Evolutionary conservation across 2,888 invertebrate species (phyloP).

Genomic region (Drosophila prolongata): DNA sequence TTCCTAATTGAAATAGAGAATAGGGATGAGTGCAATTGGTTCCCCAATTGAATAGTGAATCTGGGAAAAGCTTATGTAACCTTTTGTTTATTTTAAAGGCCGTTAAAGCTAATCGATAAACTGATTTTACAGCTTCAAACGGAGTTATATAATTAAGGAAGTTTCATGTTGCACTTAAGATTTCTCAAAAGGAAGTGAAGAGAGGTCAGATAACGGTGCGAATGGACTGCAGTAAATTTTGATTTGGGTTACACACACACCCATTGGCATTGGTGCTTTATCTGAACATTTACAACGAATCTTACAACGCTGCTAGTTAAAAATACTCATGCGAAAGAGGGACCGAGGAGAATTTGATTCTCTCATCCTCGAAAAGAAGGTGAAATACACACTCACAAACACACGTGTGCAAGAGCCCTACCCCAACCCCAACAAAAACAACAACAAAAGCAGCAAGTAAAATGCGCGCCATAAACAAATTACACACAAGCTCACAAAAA

Average conservation of each 20-base stretch:
- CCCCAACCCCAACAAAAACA: conserved; percentile 56
- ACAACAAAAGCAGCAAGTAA: conserved; percentile 35
- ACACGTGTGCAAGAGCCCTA: conserved; percentile 52
- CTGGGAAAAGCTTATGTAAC: conserved; percentile 58
- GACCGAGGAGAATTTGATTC: conserved; percentile 11
- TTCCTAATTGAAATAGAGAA: conserved; percentile 64
- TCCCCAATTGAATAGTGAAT: conserved; percentile 55
- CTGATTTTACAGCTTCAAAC: conserved; percentile 2
- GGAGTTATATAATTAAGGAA: conserved; percentile 8
- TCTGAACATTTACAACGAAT: conserved; percentile 17
- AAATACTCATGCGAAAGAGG: conserved; percentile 29
- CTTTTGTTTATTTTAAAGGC: conserved; percentile 30
- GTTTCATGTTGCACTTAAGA: conserved; percentile 8
- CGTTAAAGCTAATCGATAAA: conserved; percentile 9
- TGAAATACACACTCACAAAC: conserved; percentile 21
- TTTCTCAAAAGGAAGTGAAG: conserved; percentile 10
- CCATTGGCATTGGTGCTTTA: conserved; percentile 5
- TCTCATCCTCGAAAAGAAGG: conserved; percentile 29
- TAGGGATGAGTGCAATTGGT: conserved; percentile 43
- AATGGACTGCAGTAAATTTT: conserved; percentile 14
- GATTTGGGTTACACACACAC: conserved; percentile 34
- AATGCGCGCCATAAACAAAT: conserved; percentile 74
- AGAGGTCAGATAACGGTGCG: conserved; percentile 7
- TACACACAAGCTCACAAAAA: conserved; percentile 30
- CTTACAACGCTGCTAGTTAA: conserved; percentile 30